phyloP scores from a whole-genome alignment of 2,797 vertebrate species.

The Lagocephalus sceleratus region DNA sequence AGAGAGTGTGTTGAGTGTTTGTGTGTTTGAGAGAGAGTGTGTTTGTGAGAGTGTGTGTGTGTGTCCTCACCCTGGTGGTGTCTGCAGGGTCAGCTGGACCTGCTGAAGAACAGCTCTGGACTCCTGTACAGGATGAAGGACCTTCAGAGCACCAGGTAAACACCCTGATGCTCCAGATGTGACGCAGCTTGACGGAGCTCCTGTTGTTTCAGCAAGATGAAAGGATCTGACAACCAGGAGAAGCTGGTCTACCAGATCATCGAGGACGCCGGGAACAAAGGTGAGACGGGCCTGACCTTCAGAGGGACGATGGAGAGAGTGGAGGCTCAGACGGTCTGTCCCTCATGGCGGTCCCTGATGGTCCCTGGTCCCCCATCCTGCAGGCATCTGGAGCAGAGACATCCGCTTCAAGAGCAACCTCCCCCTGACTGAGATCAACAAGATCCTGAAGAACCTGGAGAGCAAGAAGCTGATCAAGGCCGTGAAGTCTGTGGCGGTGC shows the following conservation, averaged over 20 bases:
- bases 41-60: too few relatives aligned
- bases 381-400: conserved; percentile 97
- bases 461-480: conserved; percentile 99
- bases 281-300: too few relatives aligned
- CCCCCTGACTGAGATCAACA: conserved; percentile 96
- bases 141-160: conserved; percentile 82
- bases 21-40: too few relatives aligned
- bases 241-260: conserved; percentile 98
- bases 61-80: not conserved
- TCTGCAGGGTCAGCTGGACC: conserved; percentile 89
- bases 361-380: too few relatives aligned
- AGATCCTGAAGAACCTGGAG: conserved; percentile 97
- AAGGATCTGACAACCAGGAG: conserved; percentile 97
- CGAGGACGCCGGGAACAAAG: conserved; percentile 97
- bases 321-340: too few relatives aligned
- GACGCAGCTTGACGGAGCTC: not conserved
- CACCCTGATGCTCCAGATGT: not conserved
- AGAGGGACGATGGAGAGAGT: too few relatives aligned
- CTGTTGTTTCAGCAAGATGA: conserved; percentile 87
- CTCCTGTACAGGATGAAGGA: conserved; percentile 95
- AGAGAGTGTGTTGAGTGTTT: too few relatives aligned
- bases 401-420: conserved; percentile 97
- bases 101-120: conserved; percentile 88
- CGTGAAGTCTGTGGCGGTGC: conserved; percentile 96
- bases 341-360: too few relatives aligned